Conservation (phyloP, 1,140 invertebrate species). For the Drosophila bipectinata region DNA sequence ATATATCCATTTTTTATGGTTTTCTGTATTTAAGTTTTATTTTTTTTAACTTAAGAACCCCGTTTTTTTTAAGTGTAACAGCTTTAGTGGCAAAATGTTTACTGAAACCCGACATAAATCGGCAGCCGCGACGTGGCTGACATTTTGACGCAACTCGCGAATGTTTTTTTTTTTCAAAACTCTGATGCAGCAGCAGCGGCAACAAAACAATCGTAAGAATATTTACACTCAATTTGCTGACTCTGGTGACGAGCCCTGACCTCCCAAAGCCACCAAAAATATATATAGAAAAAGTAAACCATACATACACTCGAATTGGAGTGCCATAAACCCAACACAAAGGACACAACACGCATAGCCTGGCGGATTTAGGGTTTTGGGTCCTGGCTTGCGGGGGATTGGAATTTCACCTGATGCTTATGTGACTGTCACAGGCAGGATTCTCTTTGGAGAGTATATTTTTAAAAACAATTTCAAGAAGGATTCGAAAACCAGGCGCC, state of each 20-base stretch:
- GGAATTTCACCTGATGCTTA: slow-evolving; percentile 32
- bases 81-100: slow-evolving; percentile 19
- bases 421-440: slow-evolving; percentile 25
- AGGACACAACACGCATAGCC: slow-evolving; percentile 31
- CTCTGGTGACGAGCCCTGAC: not conserved
- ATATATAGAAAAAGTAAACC: not conserved
- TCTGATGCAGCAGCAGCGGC: slow-evolving; percentile 39
- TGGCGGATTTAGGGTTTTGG: slow-evolving; percentile 22
- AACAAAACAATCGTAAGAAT: slow-evolving; percentile 66
- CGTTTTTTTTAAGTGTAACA: slow-evolving; percentile 7
- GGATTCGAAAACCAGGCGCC: slow-evolving; percentile 4
- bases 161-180: slow-evolving; percentile 47
- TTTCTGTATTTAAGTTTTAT: not conserved
- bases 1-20: not conserved
- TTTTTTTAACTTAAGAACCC: not conserved
- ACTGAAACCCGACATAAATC: slow-evolving; percentile 56
- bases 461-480: slow-evolving; percentile 29
- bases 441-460: slow-evolving; percentile 20
- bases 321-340: slow-evolving; percentile 60
- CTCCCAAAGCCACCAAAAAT: not conserved
- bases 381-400: slow-evolving; percentile 2
- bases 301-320: slow-evolving; percentile 34
- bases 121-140: slow-evolving; percentile 44
- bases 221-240: slow-evolving; percentile 78
- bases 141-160: slow-evolving; percentile 73